Conservation (phyloP, 2,113 vertebrate genomes). For the Tonatia bakeri region DNA sequence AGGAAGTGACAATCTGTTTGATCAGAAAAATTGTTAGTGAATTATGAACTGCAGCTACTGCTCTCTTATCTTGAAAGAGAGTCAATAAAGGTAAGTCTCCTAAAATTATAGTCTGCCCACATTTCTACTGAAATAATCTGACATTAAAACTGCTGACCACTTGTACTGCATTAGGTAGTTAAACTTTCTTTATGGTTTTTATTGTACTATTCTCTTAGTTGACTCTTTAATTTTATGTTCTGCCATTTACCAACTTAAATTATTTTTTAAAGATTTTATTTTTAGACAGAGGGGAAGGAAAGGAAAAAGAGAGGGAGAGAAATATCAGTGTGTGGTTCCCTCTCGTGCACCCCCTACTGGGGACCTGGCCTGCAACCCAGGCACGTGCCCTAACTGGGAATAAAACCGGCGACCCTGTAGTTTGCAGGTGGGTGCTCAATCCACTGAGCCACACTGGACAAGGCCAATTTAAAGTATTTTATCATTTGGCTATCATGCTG, state of each 20-base stretch:
- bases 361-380: too few relatives aligned
- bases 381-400: too few relatives aligned
- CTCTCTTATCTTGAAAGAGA: not conserved
- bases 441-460: too few relatives aligned
- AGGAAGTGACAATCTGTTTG: slow-evolving; percentile 2
- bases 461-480: not conserved
- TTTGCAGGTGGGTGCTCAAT: too few relatives aligned
- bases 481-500: not conserved
- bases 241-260: not conserved
- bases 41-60: not conserved
- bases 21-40: slow-evolving; percentile 17
- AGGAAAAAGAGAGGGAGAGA: too few relatives aligned
- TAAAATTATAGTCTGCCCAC: not conserved
- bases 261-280: not conserved
- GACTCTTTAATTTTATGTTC: not conserved
- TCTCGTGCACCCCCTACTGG: too few relatives aligned
- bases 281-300: too few relatives aligned
- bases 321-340: too few relatives aligned
- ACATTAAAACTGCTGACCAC: not conserved
- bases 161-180: not conserved
- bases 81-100: not conserved
- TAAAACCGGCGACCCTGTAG: too few relatives aligned
- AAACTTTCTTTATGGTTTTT: not conserved
- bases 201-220: not conserved
- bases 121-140: slow-evolving; percentile 33